Evolutionary conservation across 1,140 invertebrate species (phyloP), one percentile per base, ranked within the genome.

Genomic region (Drosophila grimshawi): DNA sequence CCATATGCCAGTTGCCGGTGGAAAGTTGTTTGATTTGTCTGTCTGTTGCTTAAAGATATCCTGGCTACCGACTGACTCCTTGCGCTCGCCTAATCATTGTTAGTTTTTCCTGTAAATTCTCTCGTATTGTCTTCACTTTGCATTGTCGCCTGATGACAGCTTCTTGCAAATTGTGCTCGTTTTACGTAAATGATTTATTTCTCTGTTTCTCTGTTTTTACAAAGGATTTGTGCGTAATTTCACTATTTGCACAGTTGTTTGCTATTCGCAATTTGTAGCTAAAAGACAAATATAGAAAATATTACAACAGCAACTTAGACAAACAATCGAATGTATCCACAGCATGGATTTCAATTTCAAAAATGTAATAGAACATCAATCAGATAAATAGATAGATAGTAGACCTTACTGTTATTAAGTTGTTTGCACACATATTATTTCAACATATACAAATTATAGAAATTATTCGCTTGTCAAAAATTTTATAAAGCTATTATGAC

Each of bases 1-100:
- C 76, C 82, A 86, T 86, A 88, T 86, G 82, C 82, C n/a, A 64
- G 43, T 57, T 59, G 19, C 19, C 19, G 2, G 19, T 19, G 62
- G 80, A 64, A 83, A 86, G 76, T 86, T 86, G 83, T 76, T 80
- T 88, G 82, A 88, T 80, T 53, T 70, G 69, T 59, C 63, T 35
- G 52, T 59, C 29, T 41, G 41, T 32, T 27, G 43, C 35, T 11
- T 27, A 10, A 30, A 52, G 51, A 55, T 74, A 62, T 74, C 59
- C 30, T 69, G 49, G 82, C 83, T 86, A 77, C 82, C 49, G 80
- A 80, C 70, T 73, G 70, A 60, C 55, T 66, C 66, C 77, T 76
- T 69, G 57, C 41, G 19, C 8, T 60, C 53, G 78, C 67, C 81
- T 62, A 57, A 83, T 83, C 77, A 76, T 85, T 80, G 76, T 85